A percentile compares a stretch with the other conserved stretches of the same genome.
Conservation (phyloP, 2,113 vertebrate species). For the Rhodinocichla rosea region DNA sequence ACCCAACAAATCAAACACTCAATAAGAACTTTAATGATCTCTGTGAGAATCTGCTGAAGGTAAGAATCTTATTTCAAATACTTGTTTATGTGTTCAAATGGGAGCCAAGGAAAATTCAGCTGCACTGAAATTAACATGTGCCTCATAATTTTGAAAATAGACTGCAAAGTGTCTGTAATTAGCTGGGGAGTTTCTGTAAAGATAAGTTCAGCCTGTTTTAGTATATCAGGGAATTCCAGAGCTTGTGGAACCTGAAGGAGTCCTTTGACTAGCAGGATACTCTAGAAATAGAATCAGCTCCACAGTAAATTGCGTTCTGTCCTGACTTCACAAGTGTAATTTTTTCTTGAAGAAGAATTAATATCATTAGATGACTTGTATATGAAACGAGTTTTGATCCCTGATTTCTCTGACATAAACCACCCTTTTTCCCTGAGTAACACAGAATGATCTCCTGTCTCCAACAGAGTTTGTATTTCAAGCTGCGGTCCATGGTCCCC, state of each 20-base stretch:
- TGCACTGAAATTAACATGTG: background rate
- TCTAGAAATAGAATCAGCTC: background rate
- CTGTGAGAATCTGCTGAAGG: slow-evolving; percentile 97
- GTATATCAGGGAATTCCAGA: background rate
- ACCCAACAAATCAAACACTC: slow-evolving; percentile 91
- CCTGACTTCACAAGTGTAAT: background rate
- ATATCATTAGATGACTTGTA: background rate
- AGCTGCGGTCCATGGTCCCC: slow-evolving; percentile 93
- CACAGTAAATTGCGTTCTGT: background rate
- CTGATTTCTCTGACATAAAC: background rate
- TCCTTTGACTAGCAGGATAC: background rate
- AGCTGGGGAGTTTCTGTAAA: background rate
- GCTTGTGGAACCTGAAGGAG: background rate
- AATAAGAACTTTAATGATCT: slow-evolving; percentile 97
- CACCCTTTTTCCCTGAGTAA: background rate
- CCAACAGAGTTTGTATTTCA: slow-evolving; percentile 94
- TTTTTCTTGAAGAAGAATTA: background rate
- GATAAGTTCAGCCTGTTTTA: background rate
- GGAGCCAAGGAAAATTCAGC: background rate
- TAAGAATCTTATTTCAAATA: slow-evolving; percentile 49
- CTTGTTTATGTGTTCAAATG: background rate
- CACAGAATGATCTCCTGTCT: background rate
- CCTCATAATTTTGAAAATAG: background rate
- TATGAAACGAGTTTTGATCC: background rate
- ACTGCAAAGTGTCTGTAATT: background rate